These are phyloP conservation scores for Teleiodes luculella DNA, from an alignment of 2,888 invertebrate species.

Conservation along the genomic window DNA sequence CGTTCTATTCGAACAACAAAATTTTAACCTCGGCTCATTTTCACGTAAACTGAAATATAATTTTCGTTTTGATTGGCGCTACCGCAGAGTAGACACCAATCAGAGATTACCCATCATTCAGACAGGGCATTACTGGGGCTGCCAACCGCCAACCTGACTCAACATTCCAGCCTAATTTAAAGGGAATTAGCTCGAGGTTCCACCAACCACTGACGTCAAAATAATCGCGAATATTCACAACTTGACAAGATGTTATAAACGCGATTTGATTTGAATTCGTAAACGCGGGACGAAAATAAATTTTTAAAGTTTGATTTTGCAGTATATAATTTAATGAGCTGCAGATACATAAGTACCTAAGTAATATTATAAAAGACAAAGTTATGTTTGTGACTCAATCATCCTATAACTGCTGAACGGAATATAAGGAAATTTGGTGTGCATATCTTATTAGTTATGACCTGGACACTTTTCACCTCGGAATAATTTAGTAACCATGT, in stretches of 20 bases:
- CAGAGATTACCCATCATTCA: not conserved
- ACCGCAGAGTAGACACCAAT: constrained; percentile 8
- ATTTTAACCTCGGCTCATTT: not conserved
- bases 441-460: not conserved
- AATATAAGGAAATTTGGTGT: not conserved
- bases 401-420: too few relatives aligned
- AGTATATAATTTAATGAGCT: too few relatives aligned
- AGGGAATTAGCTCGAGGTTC: not conserved
- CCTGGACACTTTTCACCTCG: too few relatives aligned
- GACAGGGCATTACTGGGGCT: not conserved
- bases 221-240: too few relatives aligned
- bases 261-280: not conserved
- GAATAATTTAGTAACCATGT: too few relatives aligned
- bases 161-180: not conserved
- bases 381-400: too few relatives aligned
- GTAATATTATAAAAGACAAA: too few relatives aligned
- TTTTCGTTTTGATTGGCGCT: constrained; percentile 9
- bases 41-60: constrained; percentile 7
- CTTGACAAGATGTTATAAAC: too few relatives aligned
- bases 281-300: not conserved
- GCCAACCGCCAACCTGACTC: not conserved
- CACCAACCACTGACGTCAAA: not conserved
- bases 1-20: too few relatives aligned
- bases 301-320: too few relatives aligned
- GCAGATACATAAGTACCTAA: too few relatives aligned